Evolutionary conservation across 1,140 invertebrate genomes (phyloP), one percentile per base, ranked within the genome.

Genomic region (Colletes latitarsis): DNA sequence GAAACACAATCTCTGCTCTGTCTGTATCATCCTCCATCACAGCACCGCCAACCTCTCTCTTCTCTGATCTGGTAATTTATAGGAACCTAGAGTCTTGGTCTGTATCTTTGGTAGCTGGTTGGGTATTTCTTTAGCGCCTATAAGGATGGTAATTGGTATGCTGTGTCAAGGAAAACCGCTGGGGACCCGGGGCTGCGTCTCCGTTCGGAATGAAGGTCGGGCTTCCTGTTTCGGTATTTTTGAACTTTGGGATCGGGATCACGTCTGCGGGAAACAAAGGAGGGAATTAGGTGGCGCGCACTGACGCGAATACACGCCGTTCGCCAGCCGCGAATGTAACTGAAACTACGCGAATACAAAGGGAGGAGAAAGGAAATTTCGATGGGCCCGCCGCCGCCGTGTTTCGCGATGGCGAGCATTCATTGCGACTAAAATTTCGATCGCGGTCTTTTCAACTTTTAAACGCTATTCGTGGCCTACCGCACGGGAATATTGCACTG

Each of bases 91-190:
- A 77, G 12, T 57, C 30, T 71, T 68, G 30, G 53, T 77, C 30
- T 73, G 63, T 80, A 58, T 82, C 46, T 83, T 73, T 81, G 55
- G 77, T 81, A 80, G 39, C 19, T 62, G 14, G 53, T 73, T 64
- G 53, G 63, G 53, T 84, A 21, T 77, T 86, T 82, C 71, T 85
- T 84, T 92, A 92, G 67, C 92, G 91, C 88, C 91, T 90, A 83
- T 93, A 93, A 43, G 92, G 92, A 88, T 93, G 92, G 68, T 91
- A 93, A 88, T 92, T 92, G 64, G 84, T 88, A 77, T 93, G 91
- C 82, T 92, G 91, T 81, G 88, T 89, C 68, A 92, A 71, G 86
- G 92, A 93, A 82, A 92, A 92, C 70, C 92, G 90, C 89, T 93
- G 92, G 66, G 92, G 92, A 91, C 92, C 92, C 68, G 90, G 92